Conservation (phyloP, 2,888 invertebrate genomes). For the Lordiphosa andalusiaca region DNA sequence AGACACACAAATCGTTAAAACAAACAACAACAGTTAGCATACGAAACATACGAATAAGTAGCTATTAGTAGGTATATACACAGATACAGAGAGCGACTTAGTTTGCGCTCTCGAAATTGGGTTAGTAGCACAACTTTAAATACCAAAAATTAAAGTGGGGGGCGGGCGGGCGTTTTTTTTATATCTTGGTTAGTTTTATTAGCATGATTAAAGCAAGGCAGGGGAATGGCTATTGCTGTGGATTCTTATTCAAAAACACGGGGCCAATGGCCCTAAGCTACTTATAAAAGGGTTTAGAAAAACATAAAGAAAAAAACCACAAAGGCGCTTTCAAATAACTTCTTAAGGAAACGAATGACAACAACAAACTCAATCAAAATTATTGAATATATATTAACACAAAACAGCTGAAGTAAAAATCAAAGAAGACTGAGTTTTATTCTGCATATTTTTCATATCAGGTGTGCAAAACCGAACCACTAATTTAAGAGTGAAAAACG, state of each 20-base stretch:
- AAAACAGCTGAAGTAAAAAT: too few species aligned
- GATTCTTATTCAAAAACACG: constrained; percentile 21
- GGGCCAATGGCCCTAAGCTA: constrained; percentile 30
- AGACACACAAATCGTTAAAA: constrained; percentile 32
- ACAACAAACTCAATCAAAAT: too few species aligned
- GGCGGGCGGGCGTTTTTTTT: constrained; percentile 9
- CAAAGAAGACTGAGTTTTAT: too few species aligned
- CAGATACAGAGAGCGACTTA: constrained; percentile 23
- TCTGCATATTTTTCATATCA: too few species aligned
- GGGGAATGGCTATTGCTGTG: constrained; percentile 17
- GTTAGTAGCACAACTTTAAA: constrained; percentile 54
- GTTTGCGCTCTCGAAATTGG: constrained; percentile 38
- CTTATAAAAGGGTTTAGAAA: constrained; percentile 30
- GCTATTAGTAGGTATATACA: constrained; percentile 25
- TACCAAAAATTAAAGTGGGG: not conserved
- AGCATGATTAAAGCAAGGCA: constrained; percentile 20
- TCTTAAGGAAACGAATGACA: too few species aligned
- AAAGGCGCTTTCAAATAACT: too few species aligned
- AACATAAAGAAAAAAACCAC: constrained; percentile 18
- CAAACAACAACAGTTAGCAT: constrained; percentile 35
- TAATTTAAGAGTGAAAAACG: too few species aligned
- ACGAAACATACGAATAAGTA: constrained; percentile 7
- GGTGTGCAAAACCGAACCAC: too few species aligned
- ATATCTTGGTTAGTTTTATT: constrained; percentile 3
- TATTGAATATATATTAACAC: too few species aligned